Conservation (phyloP, 2,113 vertebrate genomes). For the Aegotheles bennettii region DNA sequence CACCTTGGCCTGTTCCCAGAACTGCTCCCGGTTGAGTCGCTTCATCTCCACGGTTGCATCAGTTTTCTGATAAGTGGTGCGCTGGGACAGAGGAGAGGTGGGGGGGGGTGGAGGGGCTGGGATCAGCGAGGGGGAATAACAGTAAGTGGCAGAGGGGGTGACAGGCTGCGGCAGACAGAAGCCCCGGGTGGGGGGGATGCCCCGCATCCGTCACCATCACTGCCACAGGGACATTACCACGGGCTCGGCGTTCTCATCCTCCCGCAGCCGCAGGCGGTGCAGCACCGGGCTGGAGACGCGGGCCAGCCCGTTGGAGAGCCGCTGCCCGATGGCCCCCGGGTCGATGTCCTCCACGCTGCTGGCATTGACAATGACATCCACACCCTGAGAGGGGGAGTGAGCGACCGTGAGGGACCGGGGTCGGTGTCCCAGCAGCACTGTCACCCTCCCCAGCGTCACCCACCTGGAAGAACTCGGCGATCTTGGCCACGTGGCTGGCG, state of each 20-base stretch:
- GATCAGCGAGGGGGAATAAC: not conserved
- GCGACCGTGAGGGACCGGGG: not conserved
- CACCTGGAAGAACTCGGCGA: conserved; percentile 98
- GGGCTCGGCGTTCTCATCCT: conserved; percentile 80
- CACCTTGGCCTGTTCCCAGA: conserved; percentile 98
- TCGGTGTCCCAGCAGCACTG: accelerated
- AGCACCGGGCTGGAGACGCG: conserved; percentile 88
- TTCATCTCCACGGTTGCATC: conserved; percentile 98
- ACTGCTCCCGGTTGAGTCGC: conserved; percentile 95
- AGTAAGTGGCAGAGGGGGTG: not conserved
- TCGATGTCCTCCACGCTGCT: conserved; percentile 97
- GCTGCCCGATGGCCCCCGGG: conserved; percentile 88
- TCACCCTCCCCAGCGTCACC: not conserved
- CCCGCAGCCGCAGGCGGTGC: conserved; percentile 86
- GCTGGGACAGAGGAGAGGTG: conserved; percentile 68
- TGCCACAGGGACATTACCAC: conserved; percentile 72
- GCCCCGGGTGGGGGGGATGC: not conserved
- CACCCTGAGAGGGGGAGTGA: conserved; percentile 73
- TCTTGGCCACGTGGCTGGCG: conserved; percentile 93
- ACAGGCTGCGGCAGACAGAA: not conserved
- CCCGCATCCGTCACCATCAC: not conserved
- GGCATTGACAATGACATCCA: conserved; percentile 91
- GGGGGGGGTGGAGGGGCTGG: not conserved
- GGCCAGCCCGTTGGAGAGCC: conserved; percentile 88
- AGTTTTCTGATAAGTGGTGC: conserved; percentile 93